Base-by-base conservation (phyloP, 2,797 vertebrate genomes). In the Sylvia borin region DNA sequence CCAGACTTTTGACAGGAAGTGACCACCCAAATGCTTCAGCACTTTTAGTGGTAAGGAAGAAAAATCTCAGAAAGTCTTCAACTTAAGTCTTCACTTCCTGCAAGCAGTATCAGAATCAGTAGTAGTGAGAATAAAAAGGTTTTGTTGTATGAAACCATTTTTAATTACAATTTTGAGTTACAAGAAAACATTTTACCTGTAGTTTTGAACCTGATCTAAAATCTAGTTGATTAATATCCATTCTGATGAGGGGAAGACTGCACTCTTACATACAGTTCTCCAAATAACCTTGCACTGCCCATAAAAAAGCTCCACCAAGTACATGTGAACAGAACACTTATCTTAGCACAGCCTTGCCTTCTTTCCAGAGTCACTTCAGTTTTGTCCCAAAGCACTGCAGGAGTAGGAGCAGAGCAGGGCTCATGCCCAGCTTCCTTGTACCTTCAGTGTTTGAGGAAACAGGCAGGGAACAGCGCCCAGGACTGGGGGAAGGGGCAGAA, bases 1-100 rank as follows among this genome's bases (percentile, higher is more conserved):
- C 2, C 71, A 78, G 14, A 38, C 27, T 36, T 85, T 22, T n/a
- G 21, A 42, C 64, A 85, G 20, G 38, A 58, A 76, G 36, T 19
- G 20, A 91, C 25, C n/a, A 72, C 40, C 9, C 55, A 80, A 85
- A 51, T 9, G 13, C n/a, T 51, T 86, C 3, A 51, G 34, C 17
- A 22, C 36, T 61, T 73, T 26, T 31, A 64, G 31, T 19, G 3
- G 7, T 51, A 73, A 70, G 20, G 17, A 7, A 50, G 22, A 47
- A 68, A 78, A 82, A 54, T 2, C 25, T 0, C 47, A 77, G 53
- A 72, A 61, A 45, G 21, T 12, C 25, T 80, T 60, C 29, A 65
- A n/a, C 0, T 0, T 1, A 61, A 82, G 43, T 19, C 29, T 71
- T 36, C 32, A 34, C 19, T 45, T 82, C n/a, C 38, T 21, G 5